phyloP scores from a whole-genome alignment of 2,113 vertebrate species.

The Scortum barcoo region DNA sequence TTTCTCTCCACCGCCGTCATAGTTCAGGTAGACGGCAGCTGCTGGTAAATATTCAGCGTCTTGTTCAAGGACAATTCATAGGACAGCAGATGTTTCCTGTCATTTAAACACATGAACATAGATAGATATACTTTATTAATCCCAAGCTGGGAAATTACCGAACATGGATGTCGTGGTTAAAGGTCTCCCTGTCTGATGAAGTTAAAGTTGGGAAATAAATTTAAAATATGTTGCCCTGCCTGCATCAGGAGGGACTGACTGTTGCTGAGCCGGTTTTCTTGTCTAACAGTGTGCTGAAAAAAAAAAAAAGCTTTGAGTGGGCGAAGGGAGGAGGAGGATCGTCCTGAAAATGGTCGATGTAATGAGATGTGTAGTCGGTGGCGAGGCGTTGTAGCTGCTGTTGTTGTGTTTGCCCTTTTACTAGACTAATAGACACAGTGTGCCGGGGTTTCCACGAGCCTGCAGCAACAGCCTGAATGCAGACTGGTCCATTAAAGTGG shows the following conservation, averaged over 20 bases:
- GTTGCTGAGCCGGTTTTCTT: not conserved
- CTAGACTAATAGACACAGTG: slow-evolving; percentile 23
- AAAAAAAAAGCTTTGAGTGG: not conserved
- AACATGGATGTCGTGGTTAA: not conserved
- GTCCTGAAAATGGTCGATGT: not conserved
- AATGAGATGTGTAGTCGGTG: slow-evolving; percentile 29
- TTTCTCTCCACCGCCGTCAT: not conserved
- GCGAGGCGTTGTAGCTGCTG: not conserved
- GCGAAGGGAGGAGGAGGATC: no score
- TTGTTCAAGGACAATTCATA: not conserved
- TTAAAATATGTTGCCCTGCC: not conserved
- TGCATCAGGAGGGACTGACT: not conserved
- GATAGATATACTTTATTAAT: no score
- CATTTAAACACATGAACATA: not conserved
- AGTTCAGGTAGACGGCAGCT: not conserved
- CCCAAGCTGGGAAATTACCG: no score
- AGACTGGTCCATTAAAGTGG: not conserved
- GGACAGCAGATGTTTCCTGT: not conserved
- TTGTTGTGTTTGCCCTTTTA: slow-evolving; percentile 28
- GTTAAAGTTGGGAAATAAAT: not conserved
- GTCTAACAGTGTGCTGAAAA: not conserved
- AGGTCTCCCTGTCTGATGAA: no score
- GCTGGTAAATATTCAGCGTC: not conserved
- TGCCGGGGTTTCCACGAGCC: slow-evolving; percentile 14
- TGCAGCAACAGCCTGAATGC: slow-evolving; percentile 44